A percentile compares a stretch with the other conserved stretches of the same genome.
These are phyloP conservation scores for Apodemus agrarius DNA, from an alignment of 2,797 vertebrate genomes.

Conservation along the genomic window DNA sequence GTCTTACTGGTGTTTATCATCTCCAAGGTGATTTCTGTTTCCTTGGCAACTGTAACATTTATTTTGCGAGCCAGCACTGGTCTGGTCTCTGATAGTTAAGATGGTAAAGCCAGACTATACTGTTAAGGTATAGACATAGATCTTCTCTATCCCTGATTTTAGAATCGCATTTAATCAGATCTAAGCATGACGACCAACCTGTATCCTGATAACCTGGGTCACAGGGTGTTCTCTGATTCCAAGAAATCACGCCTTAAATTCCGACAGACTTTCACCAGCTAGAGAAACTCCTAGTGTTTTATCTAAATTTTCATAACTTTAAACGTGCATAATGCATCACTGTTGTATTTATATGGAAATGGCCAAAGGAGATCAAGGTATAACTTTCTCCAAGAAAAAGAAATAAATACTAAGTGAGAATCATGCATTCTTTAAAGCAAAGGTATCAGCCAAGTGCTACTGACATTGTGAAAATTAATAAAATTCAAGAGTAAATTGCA, in stretches of 20 bases:
- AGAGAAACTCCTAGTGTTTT: slow-evolving; percentile 67
- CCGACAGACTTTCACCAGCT: slow-evolving; percentile 65
- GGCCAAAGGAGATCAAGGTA: slow-evolving; percentile 20
- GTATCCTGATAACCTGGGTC: slow-evolving; percentile 70
- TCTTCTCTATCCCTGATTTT: slow-evolving; percentile 79
- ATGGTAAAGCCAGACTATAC: slow-evolving; percentile 80
- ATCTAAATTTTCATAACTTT: slow-evolving; percentile 73
- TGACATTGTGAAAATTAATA: slow-evolving; percentile 39
- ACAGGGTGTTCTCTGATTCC: slow-evolving; percentile 69
- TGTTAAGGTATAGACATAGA: slow-evolving; percentile 50
- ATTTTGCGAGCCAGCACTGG: slow-evolving; percentile 80
- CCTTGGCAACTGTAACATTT: slow-evolving; percentile 87
- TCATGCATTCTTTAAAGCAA: slow-evolving; percentile 35
- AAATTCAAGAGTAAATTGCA: slow-evolving; percentile 33
- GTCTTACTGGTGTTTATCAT: slow-evolving; percentile 85
- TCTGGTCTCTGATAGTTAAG: slow-evolving; percentile 76
- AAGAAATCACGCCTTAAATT: slow-evolving; percentile 60
- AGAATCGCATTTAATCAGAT: slow-evolving; percentile 73
- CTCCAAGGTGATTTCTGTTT: slow-evolving; percentile 88
- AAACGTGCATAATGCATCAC: slow-evolving; percentile 57
- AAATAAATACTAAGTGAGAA: slow-evolving; percentile 46
- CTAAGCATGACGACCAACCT: slow-evolving; percentile 78
- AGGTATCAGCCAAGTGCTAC: background rate
- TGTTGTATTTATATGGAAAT: slow-evolving; percentile 56
- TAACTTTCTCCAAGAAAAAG: background rate